Percentiles rank a stretch among this genome's conserved stretches.
phyloP scores from a whole-genome alignment of 92 coral and sea anemone genomes.

The Epizoanthus rinbou region DNA sequence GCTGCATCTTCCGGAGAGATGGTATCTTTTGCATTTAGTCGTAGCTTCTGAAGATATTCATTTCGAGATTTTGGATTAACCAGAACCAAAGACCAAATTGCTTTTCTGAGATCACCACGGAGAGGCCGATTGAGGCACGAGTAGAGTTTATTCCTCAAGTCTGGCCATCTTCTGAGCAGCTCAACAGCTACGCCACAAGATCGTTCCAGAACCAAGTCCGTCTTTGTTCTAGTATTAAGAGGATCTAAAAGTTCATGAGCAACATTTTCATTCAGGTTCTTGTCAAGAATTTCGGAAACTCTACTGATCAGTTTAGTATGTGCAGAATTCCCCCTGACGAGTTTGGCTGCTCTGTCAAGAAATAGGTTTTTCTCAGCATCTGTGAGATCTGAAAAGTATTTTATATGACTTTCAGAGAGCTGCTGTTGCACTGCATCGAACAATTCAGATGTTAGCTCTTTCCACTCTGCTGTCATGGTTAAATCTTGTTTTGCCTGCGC shows the following conservation, averaged over 20 bases:
- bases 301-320: constrained; percentile 60
- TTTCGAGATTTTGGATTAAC: constrained; percentile 61
- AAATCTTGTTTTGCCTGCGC: constrained; percentile 71
- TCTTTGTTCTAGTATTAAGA: constrained; percentile 62
- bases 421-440: constrained; percentile 87
- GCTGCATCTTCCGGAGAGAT: constrained; percentile 49
- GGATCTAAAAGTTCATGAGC: constrained; percentile 63
- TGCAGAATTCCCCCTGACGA: constrained; percentile 59
- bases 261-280: constrained; percentile 66
- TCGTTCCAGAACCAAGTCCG: constrained; percentile 65
- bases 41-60: constrained; percentile 42
- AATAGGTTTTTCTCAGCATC: constrained; percentile 82
- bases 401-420: constrained; percentile 77
- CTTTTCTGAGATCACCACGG: constrained; percentile 64
- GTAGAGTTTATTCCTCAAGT: constrained; percentile 63
- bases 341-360: constrained; percentile 86
- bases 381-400: constrained; percentile 80
- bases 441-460: constrained; percentile 69
- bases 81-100: constrained; percentile 76
- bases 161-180: constrained; percentile 84
- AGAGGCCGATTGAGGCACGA: constrained; percentile 77
- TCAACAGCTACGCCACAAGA: constrained; percentile 62
- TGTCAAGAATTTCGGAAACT: constrained; percentile 74
- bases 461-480: constrained; percentile 77
- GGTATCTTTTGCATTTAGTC: constrained; percentile 24